Evolutionary conservation across 2,888 invertebrate species (phyloP), one percentile per base, ranked within the genome.

Genomic region (Drosophila affinis): DNA sequence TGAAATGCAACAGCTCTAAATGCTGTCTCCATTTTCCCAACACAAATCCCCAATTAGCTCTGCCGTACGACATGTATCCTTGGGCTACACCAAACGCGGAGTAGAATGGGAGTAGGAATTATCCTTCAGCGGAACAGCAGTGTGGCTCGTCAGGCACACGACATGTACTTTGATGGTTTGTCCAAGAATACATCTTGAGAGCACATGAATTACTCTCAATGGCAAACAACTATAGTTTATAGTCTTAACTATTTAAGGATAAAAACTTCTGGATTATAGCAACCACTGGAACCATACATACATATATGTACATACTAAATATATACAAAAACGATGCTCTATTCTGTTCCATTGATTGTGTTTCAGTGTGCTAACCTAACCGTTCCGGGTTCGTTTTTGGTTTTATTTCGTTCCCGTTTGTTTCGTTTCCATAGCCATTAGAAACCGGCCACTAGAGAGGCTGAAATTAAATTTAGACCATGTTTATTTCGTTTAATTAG

Each of bases 401-500:
- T 9, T 29, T 29, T 21, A 21, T 21, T 29, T 9, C 5, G 4
- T 24, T 24, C 29, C 9, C 29, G 29, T 32, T 10, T 29, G 39
- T 27, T 48, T 27, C 21, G 46, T 55, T 72, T 72, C 72, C 72
- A 72, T 46, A 72, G 72, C 72, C 71, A 71, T 45, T 21, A 47
- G 39, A 75, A 83, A 79, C 58, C 65, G 39, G 67, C 65, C 72
- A 58, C 72, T 85, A 75, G 77, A 76, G 68, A 78, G 78, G 55
- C 72, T 68, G 76, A 87, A 76, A 84, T 79, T 70, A 73, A 79
- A 78, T 75, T 83, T 84, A 79, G 84, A 79, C 74, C 60, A 83
- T 83, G 83, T 87, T 83, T 85, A 82, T 82, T 77, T 78, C 85
- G 80, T 82, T 82, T 82, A 85, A 82, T 82, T 87, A 83, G 83